Evolutionary conservation across 92 coral and sea anemone genomes (phyloP).

Genomic region (Epizoanthus fatuus): DNA sequence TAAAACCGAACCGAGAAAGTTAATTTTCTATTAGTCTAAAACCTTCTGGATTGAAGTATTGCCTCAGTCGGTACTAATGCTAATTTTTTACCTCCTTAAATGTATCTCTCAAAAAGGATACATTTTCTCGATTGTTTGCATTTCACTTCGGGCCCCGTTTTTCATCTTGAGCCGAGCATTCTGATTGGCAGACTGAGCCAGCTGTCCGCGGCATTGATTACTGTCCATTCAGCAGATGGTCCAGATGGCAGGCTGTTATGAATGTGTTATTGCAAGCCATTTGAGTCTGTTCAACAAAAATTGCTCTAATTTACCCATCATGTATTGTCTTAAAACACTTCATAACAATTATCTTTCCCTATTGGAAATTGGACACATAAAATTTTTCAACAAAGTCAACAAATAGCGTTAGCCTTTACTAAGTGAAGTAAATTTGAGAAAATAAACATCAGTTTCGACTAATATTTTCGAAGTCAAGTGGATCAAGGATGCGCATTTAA

Average conservation of each 20-base stretch:
- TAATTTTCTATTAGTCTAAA: background rate
- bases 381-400: conserved; percentile 56
- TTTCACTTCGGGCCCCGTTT: conserved; percentile 83
- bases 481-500: background rate
- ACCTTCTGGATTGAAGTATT: conserved; percentile 2
- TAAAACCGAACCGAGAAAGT: background rate
- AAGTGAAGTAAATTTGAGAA: conserved; percentile 55
- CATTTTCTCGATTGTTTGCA: conserved; percentile 80
- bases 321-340: conserved; percentile 87
- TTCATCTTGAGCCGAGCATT: conserved; percentile 36
- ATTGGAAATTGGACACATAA: conserved; percentile 73
- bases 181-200: conserved; percentile 82
- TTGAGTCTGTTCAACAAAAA: conserved; percentile 68
- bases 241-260: conserved; percentile 75
- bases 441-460: conserved; percentile 51
- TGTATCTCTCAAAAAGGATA: conserved; percentile 78
- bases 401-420: conserved; percentile 68
- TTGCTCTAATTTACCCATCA: conserved; percentile 91
- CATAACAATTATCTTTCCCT: conserved; percentile 83
- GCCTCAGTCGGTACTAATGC: conserved; percentile 1
- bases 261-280: conserved; percentile 83
- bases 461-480: conserved; percentile 16
- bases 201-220: conserved; percentile 88
- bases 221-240: conserved; percentile 82
- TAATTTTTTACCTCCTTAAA: conserved; percentile 70